Base-by-base conservation (phyloP, 2,888 invertebrate genomes). In the Drosophila cognata region DNA sequence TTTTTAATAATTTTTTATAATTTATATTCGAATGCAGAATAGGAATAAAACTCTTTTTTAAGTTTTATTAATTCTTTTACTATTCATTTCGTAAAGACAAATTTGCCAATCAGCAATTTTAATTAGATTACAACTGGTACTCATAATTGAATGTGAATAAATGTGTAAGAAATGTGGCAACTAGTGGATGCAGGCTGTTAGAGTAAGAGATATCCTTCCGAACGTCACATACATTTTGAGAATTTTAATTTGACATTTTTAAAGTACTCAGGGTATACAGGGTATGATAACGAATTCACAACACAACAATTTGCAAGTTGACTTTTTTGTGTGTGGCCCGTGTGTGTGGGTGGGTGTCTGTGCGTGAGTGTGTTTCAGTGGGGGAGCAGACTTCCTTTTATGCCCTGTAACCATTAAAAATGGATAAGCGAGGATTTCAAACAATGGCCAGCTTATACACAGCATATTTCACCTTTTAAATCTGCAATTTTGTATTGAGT, bases 301-400 rank as follows among this genome's bases (percentile, higher is more conserved):
- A 29, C 58, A 66, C 29, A 72, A 41, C 61, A 66, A 46, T 67
- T 76, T 77, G 68, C 53, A 65, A 76, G 65, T 59, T 62, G 53
- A n/a, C 41, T 79, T 71, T 64, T 53, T 38, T 6, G 35, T 36
- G 38, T 4, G 35, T 36, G 38, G 58, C 33, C 53, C 57, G 57
- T 52, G 57, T 64, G 58, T 59, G 29, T 43, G 43, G 11, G n/a
- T 11, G 41, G n/a, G 43, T n/a, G n/a, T 11, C 2, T 7, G 18
- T 38, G 8, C 8, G 21, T 43, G 16, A 16, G 46, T 8, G 46
- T 4, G 21, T 7, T 55, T 38, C 64, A 31, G 59, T 86, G 82
- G 76, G 25, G 18, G 2, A 18, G 11, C 36, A 8, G 16, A 8
- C 41, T n/a, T 21, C 46, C 5, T 46, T 25, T 8, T 38, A 38